Conservation (phyloP, 2,888 invertebrate species). For the Hofmannophila pseudospretella region DNA sequence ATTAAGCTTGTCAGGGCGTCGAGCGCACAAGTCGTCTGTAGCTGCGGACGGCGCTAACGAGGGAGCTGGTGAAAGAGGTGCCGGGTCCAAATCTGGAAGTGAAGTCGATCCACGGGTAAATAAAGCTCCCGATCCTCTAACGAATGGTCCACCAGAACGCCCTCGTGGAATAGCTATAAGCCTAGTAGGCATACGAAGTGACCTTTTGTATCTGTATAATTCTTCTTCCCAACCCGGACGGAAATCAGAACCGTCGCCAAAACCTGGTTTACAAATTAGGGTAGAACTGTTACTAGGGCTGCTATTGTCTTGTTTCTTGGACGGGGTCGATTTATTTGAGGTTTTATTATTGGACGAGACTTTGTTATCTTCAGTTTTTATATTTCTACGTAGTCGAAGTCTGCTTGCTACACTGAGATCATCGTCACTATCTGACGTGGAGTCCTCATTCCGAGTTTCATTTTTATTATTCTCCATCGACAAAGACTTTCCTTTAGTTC, state of each 20-base stretch:
- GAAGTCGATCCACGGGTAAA: slow-evolving; percentile 85
- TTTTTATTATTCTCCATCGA: slow-evolving; percentile 50
- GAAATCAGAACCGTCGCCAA: slow-evolving; percentile 84
- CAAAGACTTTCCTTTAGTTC: slow-evolving; percentile 46
- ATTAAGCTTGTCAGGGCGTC: slow-evolving; percentile 64
- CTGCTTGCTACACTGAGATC: slow-evolving; percentile 59
- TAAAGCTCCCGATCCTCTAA: slow-evolving; percentile 44
- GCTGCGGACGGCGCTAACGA: slow-evolving; percentile 79
- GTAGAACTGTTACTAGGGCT: slow-evolving; percentile 53
- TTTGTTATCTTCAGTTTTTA: slow-evolving; percentile 65
- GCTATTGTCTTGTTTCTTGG: slow-evolving; percentile 50
- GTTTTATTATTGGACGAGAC: slow-evolving; percentile 33
- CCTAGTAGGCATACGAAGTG: slow-evolving; percentile 88
- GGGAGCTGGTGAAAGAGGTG: slow-evolving; percentile 83
- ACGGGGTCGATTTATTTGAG: slow-evolving; percentile 48
- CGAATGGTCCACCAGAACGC: slow-evolving; percentile 75
- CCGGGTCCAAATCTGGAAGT: slow-evolving; percentile 86
- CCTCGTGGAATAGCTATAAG: slow-evolving; percentile 87
- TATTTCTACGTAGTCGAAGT: slow-evolving; percentile 64
- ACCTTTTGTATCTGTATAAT: slow-evolving; percentile 88
- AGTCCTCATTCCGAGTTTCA: slow-evolving; percentile 45
- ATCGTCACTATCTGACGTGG: slow-evolving; percentile 63
- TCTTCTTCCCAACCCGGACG: slow-evolving; percentile 91
- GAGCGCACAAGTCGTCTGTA: slow-evolving; percentile 74
- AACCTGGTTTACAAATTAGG: slow-evolving; percentile 75